Percentiles rank a stretch among this genome's conserved stretches.
Evolutionary conservation across 2,797 vertebrate genomes (phyloP).

Genomic region (Myotis findleyi): DNA sequence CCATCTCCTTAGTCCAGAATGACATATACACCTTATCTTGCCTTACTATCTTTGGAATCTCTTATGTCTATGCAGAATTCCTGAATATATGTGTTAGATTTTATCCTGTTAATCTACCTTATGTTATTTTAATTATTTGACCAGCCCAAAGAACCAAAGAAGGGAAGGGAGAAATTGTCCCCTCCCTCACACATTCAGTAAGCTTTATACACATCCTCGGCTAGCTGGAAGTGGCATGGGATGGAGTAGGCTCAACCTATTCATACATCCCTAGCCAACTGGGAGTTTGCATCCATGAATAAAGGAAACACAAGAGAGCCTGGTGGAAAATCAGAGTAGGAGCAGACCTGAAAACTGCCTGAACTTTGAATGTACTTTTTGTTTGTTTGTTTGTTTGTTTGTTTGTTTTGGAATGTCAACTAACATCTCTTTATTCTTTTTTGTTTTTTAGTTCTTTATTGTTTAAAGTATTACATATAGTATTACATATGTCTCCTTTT

Average conservation of each 20-base stretch:
- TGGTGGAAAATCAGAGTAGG: background rate
- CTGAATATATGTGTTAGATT: background rate
- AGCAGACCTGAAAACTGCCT: background rate
- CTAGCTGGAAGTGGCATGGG: background rate
- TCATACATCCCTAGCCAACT: background rate
- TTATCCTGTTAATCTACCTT: background rate
- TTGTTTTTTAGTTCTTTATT: too few relatives aligned
- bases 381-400: background rate
- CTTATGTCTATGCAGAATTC: background rate
- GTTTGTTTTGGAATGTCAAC: background rate
- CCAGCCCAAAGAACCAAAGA: background rate
- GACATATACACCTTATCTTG: background rate
- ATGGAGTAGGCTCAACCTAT: background rate
- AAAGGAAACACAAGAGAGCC: background rate
- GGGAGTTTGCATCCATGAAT: background rate
- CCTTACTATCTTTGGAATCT: background rate
- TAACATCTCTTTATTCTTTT: too few relatives aligned
- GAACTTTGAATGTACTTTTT: background rate
- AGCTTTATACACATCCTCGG: background rate
- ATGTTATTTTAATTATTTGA: background rate
- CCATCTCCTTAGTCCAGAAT: background rate
- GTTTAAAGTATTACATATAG: too few relatives aligned
- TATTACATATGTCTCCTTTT: too few relatives aligned
- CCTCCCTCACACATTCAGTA: background rate
- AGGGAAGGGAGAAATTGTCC: background rate